Percentiles rank a stretch among this genome's conserved stretches.
Evolutionary conservation across 2,113 vertebrate species (phyloP).

Genomic region (Cryptomyrus ogoouensis): DNA sequence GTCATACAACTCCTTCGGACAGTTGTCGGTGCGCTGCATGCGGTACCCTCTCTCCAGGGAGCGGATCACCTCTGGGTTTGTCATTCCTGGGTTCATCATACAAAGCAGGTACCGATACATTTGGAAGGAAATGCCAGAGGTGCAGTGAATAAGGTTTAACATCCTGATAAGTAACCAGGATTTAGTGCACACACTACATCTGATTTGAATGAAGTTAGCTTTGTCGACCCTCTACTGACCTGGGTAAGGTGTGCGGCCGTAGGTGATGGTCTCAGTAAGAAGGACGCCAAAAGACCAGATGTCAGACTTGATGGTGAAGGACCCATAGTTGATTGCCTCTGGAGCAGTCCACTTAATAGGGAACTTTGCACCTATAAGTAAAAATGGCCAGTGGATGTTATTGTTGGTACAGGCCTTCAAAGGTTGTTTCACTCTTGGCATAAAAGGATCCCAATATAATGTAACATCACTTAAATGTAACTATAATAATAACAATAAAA

Average conservation of each 20-base stretch:
- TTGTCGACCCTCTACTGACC: constrained; percentile 31
- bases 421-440: neutral
- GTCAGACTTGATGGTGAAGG: constrained; percentile 94
- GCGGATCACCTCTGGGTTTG: constrained; percentile 82
- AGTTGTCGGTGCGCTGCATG: constrained; percentile 77
- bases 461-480: neutral
- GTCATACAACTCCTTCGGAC: constrained; percentile 78
- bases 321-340: constrained; percentile 89
- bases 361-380: constrained; percentile 82
- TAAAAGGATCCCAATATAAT: neutral
- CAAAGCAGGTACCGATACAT: neutral
- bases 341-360: constrained; percentile 96
- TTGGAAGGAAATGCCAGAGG: neutral
- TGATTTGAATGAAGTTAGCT: neutral
- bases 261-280: constrained; percentile 86
- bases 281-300: constrained; percentile 95
- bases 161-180: neutral
- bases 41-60: constrained; percentile 79
- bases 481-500: neutral
- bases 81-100: constrained; percentile 70
- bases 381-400: neutral
- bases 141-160: neutral
- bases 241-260: constrained; percentile 88
- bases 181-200: neutral
- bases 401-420: neutral